These are phyloP conservation scores for Ginglymostoma cirratum DNA, from an alignment of 2,113 vertebrate species.

Conservation along the genomic window DNA sequence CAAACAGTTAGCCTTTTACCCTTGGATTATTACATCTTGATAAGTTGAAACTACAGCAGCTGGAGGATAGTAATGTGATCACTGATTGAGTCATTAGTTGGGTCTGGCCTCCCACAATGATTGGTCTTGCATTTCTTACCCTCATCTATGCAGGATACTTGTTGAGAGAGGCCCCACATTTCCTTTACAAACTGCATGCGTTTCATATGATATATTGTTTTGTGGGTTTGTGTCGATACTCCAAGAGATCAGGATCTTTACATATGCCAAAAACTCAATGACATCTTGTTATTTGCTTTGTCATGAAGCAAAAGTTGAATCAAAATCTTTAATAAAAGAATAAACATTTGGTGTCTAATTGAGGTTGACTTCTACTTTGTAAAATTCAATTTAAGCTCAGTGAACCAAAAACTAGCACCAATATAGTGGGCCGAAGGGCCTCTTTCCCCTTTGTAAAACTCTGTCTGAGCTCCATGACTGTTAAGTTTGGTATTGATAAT, in stretches of 20 bases:
- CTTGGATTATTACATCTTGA: conserved; percentile 47
- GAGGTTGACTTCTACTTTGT: not conserved
- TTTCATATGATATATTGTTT: not conserved
- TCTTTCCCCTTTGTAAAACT: no score
- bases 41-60: conserved; percentile 54
- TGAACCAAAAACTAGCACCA: not conserved
- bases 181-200: not conserved
- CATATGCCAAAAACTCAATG: not conserved
- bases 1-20: conserved; percentile 51
- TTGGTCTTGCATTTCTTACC: conserved; percentile 48
- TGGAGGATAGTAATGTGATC: conserved; percentile 49
- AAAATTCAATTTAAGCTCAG: not conserved
- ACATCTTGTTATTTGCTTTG: conserved; percentile 17
- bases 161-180: conserved; percentile 40
- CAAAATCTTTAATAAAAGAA: not conserved
- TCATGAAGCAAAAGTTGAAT: not conserved
- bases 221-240: not conserved
- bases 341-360: not conserved
- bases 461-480: no score
- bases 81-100: conserved; percentile 51
- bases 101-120: conserved; percentile 48
- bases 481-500: not conserved
- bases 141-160: conserved; percentile 52
- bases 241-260: not conserved
- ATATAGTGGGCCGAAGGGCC: no score